phyloP scores from a whole-genome alignment of 2,888 invertebrate species.

The Drosophila niveifrons region DNA sequence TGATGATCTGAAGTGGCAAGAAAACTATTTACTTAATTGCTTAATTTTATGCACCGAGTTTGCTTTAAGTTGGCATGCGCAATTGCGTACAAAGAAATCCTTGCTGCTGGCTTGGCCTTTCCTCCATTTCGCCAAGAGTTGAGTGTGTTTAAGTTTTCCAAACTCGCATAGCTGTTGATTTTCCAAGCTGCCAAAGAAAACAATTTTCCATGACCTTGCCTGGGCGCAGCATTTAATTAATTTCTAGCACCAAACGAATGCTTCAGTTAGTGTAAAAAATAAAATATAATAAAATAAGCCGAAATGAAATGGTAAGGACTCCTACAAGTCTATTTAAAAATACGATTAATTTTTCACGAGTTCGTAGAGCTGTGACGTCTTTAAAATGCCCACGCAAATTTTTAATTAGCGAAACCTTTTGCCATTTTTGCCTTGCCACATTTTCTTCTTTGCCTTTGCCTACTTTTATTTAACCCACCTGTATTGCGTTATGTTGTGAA shows the following conservation, averaged over 20 bases:
- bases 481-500: slow-evolving; percentile 11
- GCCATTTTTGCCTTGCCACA: slow-evolving; percentile 34
- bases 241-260: slow-evolving; percentile 59
- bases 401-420: slow-evolving; percentile 71
- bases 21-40: slow-evolving; percentile 58
- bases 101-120: slow-evolving; percentile 28
- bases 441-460: slow-evolving; percentile 31
- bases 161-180: slow-evolving; percentile 31
- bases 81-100: slow-evolving; percentile 28
- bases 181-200: slow-evolving; percentile 23
- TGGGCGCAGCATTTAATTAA: slow-evolving; percentile 65
- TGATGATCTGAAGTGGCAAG: neutral
- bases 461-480: slow-evolving; percentile 39
- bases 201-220: slow-evolving; percentile 58
- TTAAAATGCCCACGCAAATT: slow-evolving; percentile 61
- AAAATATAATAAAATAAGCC: slow-evolving; percentile 17
- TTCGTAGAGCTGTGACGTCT: slow-evolving; percentile 34
- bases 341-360: slow-evolving; percentile 61
- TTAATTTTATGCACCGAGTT: slow-evolving; percentile 46
- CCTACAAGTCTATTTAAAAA: slow-evolving; percentile 62
- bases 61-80: slow-evolving; percentile 39
- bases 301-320: slow-evolving; percentile 15
- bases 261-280: slow-evolving; percentile 29
- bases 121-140: neutral
- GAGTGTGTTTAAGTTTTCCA: slow-evolving; percentile 12